Percentiles rank a stretch among this genome's conserved stretches.
Evolutionary conservation across 2,888 invertebrate genomes (phyloP).

Genomic region (Dexiosoma caninum): DNA sequence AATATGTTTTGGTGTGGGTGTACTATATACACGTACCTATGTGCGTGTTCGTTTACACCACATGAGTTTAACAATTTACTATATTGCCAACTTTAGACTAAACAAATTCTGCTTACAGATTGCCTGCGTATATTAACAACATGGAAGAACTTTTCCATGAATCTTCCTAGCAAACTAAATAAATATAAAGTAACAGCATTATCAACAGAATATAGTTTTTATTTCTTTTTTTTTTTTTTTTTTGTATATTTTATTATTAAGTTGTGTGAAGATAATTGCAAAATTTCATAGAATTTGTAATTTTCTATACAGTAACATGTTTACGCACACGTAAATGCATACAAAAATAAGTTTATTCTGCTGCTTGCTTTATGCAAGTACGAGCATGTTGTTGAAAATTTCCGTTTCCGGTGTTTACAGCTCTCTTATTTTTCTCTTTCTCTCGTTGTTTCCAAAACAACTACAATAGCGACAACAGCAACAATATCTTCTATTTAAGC

Average conservation of each 20-base stretch:
- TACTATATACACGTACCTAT: too few relatives aligned
- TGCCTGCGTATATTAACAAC: background rate
- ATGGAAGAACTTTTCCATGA: background rate
- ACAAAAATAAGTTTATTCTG: background rate
- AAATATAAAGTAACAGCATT: slow-evolving; percentile 32
- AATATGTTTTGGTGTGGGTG: background rate
- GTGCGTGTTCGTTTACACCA: background rate
- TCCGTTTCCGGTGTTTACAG: slow-evolving; percentile 51
- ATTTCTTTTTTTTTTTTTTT: background rate
- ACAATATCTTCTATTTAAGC: background rate
- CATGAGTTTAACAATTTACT: background rate
- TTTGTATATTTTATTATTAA: slow-evolving; percentile 32
- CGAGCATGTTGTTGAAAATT: slow-evolving; percentile 24
- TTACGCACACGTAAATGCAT: background rate
- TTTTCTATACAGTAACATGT: slow-evolving; percentile 13
- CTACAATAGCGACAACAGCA: background rate
- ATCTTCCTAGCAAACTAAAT: slow-evolving; percentile 36
- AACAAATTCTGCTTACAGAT: background rate
- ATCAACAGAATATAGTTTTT: slow-evolving; percentile 23
- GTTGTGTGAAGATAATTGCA: slow-evolving; percentile 42
- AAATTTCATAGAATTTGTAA: slow-evolving; percentile 9
- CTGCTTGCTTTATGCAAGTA: background rate
- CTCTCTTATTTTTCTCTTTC: slow-evolving; percentile 1
- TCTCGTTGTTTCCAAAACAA: background rate
- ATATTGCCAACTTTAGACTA: background rate